Base-by-base conservation (phyloP, 2,797 vertebrate species). In the Ambastaia sidthimunki region DNA sequence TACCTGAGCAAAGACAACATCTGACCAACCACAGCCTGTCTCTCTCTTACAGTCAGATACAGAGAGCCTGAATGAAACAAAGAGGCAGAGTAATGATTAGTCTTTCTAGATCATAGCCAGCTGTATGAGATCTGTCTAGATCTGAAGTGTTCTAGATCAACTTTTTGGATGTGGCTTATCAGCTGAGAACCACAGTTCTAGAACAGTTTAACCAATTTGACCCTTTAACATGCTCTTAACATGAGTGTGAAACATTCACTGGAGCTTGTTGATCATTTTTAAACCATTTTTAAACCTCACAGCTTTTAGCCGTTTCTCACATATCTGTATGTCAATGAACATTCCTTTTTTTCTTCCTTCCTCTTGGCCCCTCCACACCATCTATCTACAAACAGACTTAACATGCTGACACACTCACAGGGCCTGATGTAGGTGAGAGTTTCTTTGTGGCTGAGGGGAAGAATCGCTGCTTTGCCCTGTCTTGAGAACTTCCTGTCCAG, bases 401-500 rank as follows among this genome's bases (percentile, higher is more conserved):
- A 71, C 60, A 76, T 9, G 55, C 31, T 76, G 18, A 50, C 9
- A 74, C 44, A 74, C 84, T 92, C 62, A 96, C 97, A 55, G 1
- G 96, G 95, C 0, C 71, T 85, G 87, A 96, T 90, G 88, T 96
- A 98, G 77, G 21, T 88, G 2, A 54, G 3, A 0, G 91, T 87
- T 78, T 98, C 97, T 1, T 62, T 83, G 0, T 44, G 1, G 0
- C 83, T 94, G 65, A 99, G 91, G 0, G 97, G 97, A 70, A 98
- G 89, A 21, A 95, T 90, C 0, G 94, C 92, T 28, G 89, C 85
- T 50, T 84, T 89, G n/a, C 93, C 93, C 31, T 34, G 84, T 59
- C 65, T 75, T 0, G 91, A 82, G 21, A 91, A 71, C 28, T 62
- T 52, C 0, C 78, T 81, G 81, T 98, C 95, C 80, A 97, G 72